Evolutionary conservation across 1,140 invertebrate genomes (phyloP).

Genomic region (Coptotermes formosanus): DNA sequence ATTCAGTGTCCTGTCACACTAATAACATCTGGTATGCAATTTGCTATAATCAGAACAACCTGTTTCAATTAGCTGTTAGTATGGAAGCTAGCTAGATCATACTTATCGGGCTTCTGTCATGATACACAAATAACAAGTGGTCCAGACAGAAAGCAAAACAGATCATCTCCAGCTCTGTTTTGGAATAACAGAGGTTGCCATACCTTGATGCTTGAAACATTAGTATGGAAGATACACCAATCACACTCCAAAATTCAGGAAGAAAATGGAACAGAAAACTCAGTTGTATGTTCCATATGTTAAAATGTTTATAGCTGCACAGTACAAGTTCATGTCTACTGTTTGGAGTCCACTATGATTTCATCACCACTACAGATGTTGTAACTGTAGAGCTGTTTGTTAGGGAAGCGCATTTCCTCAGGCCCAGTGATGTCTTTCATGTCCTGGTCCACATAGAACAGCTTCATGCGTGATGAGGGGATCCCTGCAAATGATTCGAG

Average conservation of each 20-base stretch:
- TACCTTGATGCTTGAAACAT: not conserved
- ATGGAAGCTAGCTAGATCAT: not conserved
- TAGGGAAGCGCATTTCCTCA: conserved; percentile 84
- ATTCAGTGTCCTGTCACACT: not conserved
- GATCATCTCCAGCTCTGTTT: not conserved
- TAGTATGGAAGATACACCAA: too few relatives aligned
- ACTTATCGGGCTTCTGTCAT: not conserved
- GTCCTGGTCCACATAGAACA: conserved; percentile 62
- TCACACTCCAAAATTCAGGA: too few relatives aligned
- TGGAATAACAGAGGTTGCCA: not conserved
- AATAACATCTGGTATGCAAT: not conserved
- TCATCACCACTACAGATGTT: conserved; percentile 88
- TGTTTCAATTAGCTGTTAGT: not conserved
- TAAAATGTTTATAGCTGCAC: too few relatives aligned
- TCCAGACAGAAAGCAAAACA: too few relatives aligned
- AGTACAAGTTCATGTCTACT: not conserved
- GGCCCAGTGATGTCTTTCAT: conserved; percentile 61
- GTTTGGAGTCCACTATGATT: conserved; percentile 73
- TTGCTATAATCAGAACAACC: too few relatives aligned
- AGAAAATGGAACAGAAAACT: too few relatives aligned
- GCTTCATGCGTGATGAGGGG: conserved; percentile 75
- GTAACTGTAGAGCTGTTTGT: conserved; percentile 86
- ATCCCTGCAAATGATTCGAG: conserved; percentile 77
- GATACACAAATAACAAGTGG: not conserved
- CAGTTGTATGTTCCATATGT: too few relatives aligned